Base-by-base conservation (phyloP, 2,113 vertebrate species). In the Crotalus horridus region DNA sequence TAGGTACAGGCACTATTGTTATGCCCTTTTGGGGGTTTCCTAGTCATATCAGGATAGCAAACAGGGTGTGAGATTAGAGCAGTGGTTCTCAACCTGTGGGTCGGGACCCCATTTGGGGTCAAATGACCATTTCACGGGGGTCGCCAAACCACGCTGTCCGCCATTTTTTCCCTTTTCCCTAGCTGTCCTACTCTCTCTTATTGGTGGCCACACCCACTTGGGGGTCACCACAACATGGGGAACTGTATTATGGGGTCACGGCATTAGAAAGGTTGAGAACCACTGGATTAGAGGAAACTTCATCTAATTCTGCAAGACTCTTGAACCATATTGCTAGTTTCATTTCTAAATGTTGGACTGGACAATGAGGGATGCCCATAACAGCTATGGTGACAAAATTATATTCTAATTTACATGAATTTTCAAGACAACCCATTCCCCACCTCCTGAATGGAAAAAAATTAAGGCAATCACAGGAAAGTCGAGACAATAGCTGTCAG, bases 401-500 rank as follows among this genome's bases (percentile, higher is more conserved):
- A 61, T 86, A 93, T 86, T 59, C 54, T 86, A 86, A 12, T 53
- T 39, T 64, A 24, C 56, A 94, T 64, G 86, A 81, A 9, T 93
- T 90, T 91, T 95, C 94, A 94, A 94, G 89, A 94, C 74, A 81
- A 81, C 33, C 15, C 69, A 81, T 3, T 81, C 69, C 33, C 69
- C 69, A 81, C 1, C 69, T 33, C 61, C 87, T 93, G 88, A 90
- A 95, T 90, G 94, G 33, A 58, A 89, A 85, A 85, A 87, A 53
- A 51, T 29, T 53, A 87, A 89, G n/a, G 12, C 90, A 92, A 94
- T 93, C 94, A 96, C 74, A 86, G 53, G 21, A 92, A 95, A 85
- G 93, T 92, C 96, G 95, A 95, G 86, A 29, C 74, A 91, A 90
- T 85, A 94, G 96, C 96, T 87, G 95, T 95, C 94, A 94, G 87